Conservation (phyloP, 2,888 invertebrate species). For the Dorcus parallelipipedus region DNA sequence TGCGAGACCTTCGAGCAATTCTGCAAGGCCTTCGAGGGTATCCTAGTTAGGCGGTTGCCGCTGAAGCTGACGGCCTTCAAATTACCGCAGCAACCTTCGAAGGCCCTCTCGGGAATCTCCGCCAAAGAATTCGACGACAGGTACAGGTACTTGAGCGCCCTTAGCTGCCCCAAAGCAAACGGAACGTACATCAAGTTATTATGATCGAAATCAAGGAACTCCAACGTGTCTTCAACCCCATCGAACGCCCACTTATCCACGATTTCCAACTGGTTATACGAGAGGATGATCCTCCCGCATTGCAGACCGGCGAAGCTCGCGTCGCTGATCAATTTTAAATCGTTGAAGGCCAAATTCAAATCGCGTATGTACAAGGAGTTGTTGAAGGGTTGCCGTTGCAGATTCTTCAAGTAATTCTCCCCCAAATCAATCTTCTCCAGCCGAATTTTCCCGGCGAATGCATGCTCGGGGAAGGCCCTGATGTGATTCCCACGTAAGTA, state of each 20-base stretch:
- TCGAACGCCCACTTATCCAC: conserved; percentile 71
- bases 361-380: conserved; percentile 73
- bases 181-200: conserved; percentile 72
- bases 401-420: conserved; percentile 72
- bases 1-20: conserved; percentile 76
- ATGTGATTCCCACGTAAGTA: conserved; percentile 67
- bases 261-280: conserved; percentile 69
- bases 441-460: conserved; percentile 45
- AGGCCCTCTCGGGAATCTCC: conserved; percentile 61
- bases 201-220: conserved; percentile 80
- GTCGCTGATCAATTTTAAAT: conserved; percentile 63
- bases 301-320: conserved; percentile 68
- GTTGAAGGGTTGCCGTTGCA: conserved; percentile 65
- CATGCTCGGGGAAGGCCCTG: conserved; percentile 52
- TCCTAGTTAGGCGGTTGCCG: conserved; percentile 72
- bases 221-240: conserved; percentile 69
- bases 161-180: conserved; percentile 63
- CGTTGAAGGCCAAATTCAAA: conserved; percentile 79
- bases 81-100: conserved; percentile 56
- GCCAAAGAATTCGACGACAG: conserved; percentile 75
- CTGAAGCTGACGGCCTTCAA: conserved; percentile 76
- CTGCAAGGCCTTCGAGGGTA: conserved; percentile 67
- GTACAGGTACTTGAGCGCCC: conserved; percentile 74
- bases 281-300: conserved; percentile 73
- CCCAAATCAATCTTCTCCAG: conserved; percentile 81